A percentile compares a stretch with the other conserved stretches of the same genome.
Evolutionary conservation across 2,113 vertebrate species (phyloP).

Genomic region (Piaya cayana): DNA sequence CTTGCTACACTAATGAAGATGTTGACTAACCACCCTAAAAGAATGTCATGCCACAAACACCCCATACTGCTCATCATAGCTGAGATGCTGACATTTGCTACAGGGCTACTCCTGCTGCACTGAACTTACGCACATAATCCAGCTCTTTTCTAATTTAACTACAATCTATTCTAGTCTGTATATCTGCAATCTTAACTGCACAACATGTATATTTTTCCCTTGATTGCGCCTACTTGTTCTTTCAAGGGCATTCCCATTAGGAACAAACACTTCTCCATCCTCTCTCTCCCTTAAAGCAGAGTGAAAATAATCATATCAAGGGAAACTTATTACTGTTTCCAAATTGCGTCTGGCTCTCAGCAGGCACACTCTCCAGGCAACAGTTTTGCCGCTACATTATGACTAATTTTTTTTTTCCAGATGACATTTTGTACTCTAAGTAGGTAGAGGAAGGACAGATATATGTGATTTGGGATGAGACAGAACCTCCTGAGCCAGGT

Average conservation of each 20-base stretch:
- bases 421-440: slow-evolving; percentile 58
- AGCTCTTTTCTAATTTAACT: slow-evolving; percentile 50
- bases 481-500: not conserved
- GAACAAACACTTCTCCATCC: slow-evolving; percentile 60
- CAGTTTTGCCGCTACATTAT: slow-evolving; percentile 63
- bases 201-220: slow-evolving; percentile 59
- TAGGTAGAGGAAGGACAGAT: slow-evolving; percentile 43
- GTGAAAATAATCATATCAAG: slow-evolving; percentile 75
- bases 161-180: slow-evolving; percentile 30
- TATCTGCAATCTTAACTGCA: slow-evolving; percentile 49
- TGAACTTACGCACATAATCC: slow-evolving; percentile 24
- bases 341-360: slow-evolving; percentile 71
- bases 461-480: not conserved
- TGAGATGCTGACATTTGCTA: slow-evolving; percentile 14
- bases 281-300: slow-evolving; percentile 67
- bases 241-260: slow-evolving; percentile 70
- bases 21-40: slow-evolving; percentile 10
- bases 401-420: slow-evolving; percentile 55
- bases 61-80: not conserved
- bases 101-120: not conserved
- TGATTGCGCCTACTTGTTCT: slow-evolving; percentile 67
- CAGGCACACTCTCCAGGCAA: slow-evolving; percentile 68
- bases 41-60: not conserved
- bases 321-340: slow-evolving; percentile 74
- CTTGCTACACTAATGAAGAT: not conserved